Base-by-base conservation (phyloP, 2,888 invertebrate genomes). In the Prosopocoilus inquinatus region DNA sequence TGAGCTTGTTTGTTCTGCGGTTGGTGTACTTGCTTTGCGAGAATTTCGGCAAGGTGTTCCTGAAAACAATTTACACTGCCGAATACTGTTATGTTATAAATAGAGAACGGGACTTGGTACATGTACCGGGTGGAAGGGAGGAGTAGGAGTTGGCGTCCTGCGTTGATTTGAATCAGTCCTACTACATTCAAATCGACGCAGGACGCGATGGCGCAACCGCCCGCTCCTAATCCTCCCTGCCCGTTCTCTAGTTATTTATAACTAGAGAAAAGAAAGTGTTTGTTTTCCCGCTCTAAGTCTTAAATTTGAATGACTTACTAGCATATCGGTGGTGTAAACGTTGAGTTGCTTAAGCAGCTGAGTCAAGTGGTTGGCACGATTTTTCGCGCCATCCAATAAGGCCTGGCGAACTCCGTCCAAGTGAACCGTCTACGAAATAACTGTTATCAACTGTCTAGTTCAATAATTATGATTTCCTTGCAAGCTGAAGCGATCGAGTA, bases 381-480 rank as follows among this genome's bases (percentile, higher is more conserved):
- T 72, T 57, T 78, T 81, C 41, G 84, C 79, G 71, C 83, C 83
- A 9, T 79, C 76, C 52, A 83, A 69, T 7, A 86, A 81, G 41
- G 74, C 69, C 59, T 74, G 71, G 64, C 80, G 81, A 16, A 79
- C 75, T n/a, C 80, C 80, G 66, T 87, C 86, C 67, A 87, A 77
- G 28, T 86, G 85, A 52, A 82, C 76, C 51, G 82, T 80, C 83
- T 86, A 74, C 20, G 62, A 59, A 36, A 67, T 64, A 64, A 53
- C 39, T 58, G 52, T 55, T 58, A 55, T 50, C 55, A n/a, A 58
- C 53, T 33, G 49, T 44, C 8, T 41, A 20, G 49, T 55, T 47
- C 52, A 60, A 64, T 57, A 60, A 64, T 57, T 59, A 57, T 52
- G 59, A 59, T 64, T 62, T 43, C 55, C 51, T 56, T 61, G 59